Evolutionary conservation across 1,140 invertebrate genomes (phyloP).

Genomic region (Triops longicaudatus): DNA sequence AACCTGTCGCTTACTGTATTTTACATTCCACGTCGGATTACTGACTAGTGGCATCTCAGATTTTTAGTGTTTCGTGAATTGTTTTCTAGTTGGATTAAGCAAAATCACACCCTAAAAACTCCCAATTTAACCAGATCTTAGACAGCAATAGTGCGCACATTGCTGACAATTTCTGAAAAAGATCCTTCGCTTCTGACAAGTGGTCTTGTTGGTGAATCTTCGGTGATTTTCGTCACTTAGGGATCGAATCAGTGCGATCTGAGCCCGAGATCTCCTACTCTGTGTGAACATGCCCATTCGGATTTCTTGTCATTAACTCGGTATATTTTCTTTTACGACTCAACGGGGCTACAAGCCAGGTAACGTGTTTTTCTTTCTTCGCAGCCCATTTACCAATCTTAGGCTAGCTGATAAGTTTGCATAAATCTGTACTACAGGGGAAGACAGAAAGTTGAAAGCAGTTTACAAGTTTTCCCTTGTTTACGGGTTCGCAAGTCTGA

Average conservation of each 20-base stretch:
- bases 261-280: neutral
- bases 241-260: neutral
- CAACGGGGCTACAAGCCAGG: neutral
- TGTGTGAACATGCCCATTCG: neutral
- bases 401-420: neutral
- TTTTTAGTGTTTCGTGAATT: too few species aligned
- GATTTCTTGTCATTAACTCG: constrained; percentile 12
- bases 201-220: neutral
- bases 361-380: neutral
- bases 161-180: too few species aligned
- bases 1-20: too few species aligned
- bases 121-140: too few species aligned
- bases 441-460: neutral
- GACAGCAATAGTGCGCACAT: too few species aligned
- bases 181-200: too few species aligned
- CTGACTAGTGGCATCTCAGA: too few species aligned
- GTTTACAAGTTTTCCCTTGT: constrained; percentile 7
- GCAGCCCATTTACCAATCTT: neutral
- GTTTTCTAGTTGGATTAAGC: too few species aligned
- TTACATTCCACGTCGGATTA: too few species aligned
- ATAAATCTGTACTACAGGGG: neutral
- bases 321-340: neutral
- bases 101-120: too few species aligned
- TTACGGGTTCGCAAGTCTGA: neutral
- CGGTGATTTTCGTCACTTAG: neutral